A percentile compares a stretch with the other conserved stretches of the same genome.
These are phyloP conservation scores for Pteruthius melanotis DNA, from an alignment of 2,113 vertebrate species.

Conservation along the genomic window DNA sequence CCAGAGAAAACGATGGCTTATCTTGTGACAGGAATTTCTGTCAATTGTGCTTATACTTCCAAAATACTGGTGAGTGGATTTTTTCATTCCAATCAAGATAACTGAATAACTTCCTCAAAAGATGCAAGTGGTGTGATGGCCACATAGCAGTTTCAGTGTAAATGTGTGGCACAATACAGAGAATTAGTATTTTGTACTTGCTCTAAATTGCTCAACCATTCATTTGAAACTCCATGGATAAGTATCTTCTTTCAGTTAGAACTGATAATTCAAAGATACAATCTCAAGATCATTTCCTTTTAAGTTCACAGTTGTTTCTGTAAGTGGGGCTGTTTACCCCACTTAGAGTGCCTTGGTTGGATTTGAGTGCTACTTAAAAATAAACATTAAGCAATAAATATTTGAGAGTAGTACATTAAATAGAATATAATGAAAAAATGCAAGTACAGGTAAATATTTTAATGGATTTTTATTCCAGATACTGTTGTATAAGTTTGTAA, in stretches of 20 bases:
- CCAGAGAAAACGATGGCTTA: slow-evolving; percentile 84
- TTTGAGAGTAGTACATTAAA: neutral
- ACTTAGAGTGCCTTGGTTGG: neutral
- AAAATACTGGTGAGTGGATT: slow-evolving; percentile 90
- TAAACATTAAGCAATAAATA: neutral
- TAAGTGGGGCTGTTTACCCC: neutral
- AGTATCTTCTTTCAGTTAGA: neutral
- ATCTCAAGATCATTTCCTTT: neutral
- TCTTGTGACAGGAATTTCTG: slow-evolving; percentile 91
- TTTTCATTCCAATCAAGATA: neutral
- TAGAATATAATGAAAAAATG: neutral
- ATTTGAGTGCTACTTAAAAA: neutral
- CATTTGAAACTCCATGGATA: neutral
- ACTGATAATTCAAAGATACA: neutral
- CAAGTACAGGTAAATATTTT: neutral
- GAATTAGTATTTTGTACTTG: neutral
- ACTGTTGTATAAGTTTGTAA: neutral
- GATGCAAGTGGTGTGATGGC: neutral
- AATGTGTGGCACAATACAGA: neutral
- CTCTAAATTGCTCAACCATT: neutral
- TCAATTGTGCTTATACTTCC: slow-evolving; percentile 97
- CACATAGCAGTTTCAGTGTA: neutral
- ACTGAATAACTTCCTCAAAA: neutral
- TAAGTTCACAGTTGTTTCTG: neutral
- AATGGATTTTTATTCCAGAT: neutral